Percentiles rank a stretch among this genome's conserved stretches.
Evolutionary conservation across 2,888 invertebrate genomes (phyloP).

Genomic region (Rotaria sp.): DNA sequence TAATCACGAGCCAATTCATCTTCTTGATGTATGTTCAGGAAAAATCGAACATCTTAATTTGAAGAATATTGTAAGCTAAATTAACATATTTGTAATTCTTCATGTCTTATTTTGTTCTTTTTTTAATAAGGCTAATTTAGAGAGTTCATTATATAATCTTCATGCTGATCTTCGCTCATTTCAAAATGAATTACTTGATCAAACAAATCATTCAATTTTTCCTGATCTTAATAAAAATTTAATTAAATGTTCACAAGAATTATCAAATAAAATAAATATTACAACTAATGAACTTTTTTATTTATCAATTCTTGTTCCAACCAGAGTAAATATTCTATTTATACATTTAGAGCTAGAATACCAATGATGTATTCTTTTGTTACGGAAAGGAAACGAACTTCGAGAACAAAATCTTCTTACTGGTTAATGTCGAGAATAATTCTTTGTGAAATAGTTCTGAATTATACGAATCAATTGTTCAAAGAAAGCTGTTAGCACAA

Average conservation of each 20-base stretch:
- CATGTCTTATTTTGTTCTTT: background rate
- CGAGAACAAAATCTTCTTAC: too few species aligned
- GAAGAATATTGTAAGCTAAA: background rate
- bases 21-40: background rate
- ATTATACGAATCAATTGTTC: too few species aligned
- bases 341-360: too few species aligned
- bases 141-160: background rate
- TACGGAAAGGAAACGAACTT: too few species aligned
- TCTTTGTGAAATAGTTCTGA: too few species aligned
- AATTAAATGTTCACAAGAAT: background rate
- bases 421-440: too few species aligned
- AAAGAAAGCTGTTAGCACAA: too few species aligned
- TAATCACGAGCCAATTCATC: background rate
- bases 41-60: slow-evolving; percentile 19
- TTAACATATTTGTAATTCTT: background rate
- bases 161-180: background rate
- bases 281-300: background rate
- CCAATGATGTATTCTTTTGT: too few species aligned
- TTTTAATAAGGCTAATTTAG: background rate
- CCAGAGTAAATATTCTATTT: background rate
- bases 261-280: background rate
- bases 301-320: background rate
- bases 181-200: background rate
- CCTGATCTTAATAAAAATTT: background rate
- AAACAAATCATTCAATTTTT: background rate